Evolutionary conservation across 2,113 vertebrate genomes (phyloP), one percentile per base, ranked within the genome.

Genomic region (Ciconia maguari): DNA sequence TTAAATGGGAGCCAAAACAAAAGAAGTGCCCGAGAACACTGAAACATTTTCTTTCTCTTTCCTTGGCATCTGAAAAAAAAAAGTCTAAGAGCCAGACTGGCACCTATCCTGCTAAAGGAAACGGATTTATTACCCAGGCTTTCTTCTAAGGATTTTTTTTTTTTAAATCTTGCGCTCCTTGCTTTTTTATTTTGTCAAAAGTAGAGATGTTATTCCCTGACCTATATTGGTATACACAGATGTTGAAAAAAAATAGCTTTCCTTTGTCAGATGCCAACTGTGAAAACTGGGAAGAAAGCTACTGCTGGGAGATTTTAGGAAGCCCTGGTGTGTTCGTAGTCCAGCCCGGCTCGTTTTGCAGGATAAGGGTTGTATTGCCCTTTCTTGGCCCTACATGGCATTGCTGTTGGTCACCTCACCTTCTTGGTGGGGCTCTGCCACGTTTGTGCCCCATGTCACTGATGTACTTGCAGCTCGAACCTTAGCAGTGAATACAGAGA

Each of bases 1-100:
- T 79, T 95, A 92, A 90, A 93, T 76, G 70, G 52, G 79, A 94
- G 69, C 83, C 52, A 87, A 96, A 93, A 95, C 84, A 89, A 95
- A 96, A 93, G 90, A 80, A 83, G 64, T 55, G 76, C 76, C 85
- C 2, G 0, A 92, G 86, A 90, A 60, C 36, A 90, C 48, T 61
- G 82, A 88, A 96, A 93, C 6, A 0, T 93, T 93, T 94, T 89
- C 89, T 93, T 78, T 93, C 79, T 89, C 66, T 93, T 92, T 92
- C 85, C 68, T 83, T 65, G 83, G 88, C 38, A 12, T 82, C 62
- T 87, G 30, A 17, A 57, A 76, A 38, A n/a, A 86, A 49, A 41
- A 89, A 68, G 10, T 34, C 27, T 10, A 74, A 94, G 82, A 91
- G 89, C 89, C 94, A 93, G 81, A 16, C 74, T 90, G 77, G 82